These are phyloP conservation scores for Aurelia sp. DNA, from an alignment of 30 jellyfish, hydroid and myxozoan species.

Conservation along the genomic window DNA sequence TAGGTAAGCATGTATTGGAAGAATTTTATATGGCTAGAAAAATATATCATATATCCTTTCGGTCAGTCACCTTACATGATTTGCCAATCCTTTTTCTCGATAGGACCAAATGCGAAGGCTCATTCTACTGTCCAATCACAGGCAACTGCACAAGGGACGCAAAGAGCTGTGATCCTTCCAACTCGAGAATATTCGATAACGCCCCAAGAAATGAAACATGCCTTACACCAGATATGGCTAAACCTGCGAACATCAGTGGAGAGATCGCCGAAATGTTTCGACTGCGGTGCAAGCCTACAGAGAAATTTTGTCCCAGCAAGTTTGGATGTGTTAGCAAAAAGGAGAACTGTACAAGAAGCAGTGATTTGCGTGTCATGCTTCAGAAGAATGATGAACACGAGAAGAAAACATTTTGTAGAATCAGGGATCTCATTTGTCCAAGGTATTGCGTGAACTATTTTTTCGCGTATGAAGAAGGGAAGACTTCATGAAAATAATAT, in stretches of 20 bases:
- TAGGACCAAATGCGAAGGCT: conserved; percentile 15
- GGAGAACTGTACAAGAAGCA: conserved; percentile 25
- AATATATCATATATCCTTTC: no score
- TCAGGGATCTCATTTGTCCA: conserved; percentile 57
- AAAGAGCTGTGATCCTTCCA: conserved; percentile 21
- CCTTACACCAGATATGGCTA: conserved; percentile 3
- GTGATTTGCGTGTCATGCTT: not conserved
- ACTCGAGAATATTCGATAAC: conserved; percentile 1
- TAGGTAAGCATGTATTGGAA: no score
- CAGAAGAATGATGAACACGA: conserved; percentile 4
- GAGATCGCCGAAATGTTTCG: conserved; percentile 29
- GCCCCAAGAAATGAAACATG: conserved; percentile 19
- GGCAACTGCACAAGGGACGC: conserved; percentile 16
- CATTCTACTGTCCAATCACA: conserved; percentile 27
- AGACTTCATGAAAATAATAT: no score
- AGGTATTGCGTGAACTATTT: not conserved
- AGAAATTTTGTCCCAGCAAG: conserved; percentile 44
- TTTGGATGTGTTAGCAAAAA: conserved; percentile 14
- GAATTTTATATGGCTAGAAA: no score
- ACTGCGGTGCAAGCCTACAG: conserved; percentile 12
- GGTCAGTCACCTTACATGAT: not conserved
- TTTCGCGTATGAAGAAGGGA: no score
- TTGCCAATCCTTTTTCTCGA: not conserved
- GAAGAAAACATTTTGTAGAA: conserved; percentile 35
- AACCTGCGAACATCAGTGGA: conserved; percentile 5